These are phyloP conservation scores for Eciton burchellii DNA, from an alignment of 1,140 invertebrate species.

Conservation along the genomic window DNA sequence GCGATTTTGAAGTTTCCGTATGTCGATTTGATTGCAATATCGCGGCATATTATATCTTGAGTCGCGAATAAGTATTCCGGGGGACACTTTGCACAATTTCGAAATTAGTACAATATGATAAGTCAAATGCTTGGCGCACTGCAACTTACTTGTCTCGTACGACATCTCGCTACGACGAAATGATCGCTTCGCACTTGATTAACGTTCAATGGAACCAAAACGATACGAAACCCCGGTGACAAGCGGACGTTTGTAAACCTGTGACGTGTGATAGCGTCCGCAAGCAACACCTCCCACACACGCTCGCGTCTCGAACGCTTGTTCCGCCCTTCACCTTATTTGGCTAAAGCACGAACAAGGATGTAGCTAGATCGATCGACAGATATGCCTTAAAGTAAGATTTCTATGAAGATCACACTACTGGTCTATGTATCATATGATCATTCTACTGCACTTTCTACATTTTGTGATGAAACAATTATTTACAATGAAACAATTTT, in stretches of 20 bases:
- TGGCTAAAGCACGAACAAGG: constrained; percentile 70
- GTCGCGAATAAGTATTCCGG: no score
- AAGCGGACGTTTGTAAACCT: constrained; percentile 35
- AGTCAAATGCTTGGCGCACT: neutral
- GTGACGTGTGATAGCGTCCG: constrained; percentile 61
- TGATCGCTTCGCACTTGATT: constrained; percentile 53
- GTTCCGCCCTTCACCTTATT: constrained; percentile 82
- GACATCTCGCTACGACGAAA: constrained; percentile 73
- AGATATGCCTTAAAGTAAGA: neutral
- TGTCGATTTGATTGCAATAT: neutral
- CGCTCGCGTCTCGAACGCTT: constrained; percentile 67
- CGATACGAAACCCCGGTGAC: constrained; percentile 37
- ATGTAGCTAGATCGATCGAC: constrained; percentile 21
- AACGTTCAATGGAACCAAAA: constrained; percentile 53
- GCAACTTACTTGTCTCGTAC: constrained; percentile 80
- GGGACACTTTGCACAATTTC: constrained; percentile 22
- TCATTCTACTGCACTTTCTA: no score
- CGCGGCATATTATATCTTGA: constrained; percentile 57
- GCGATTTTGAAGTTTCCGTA: neutral
- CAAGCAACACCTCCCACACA: constrained; percentile 46
- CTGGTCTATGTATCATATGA: no score
- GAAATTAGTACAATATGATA: constrained; percentile 10
- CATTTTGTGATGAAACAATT: no score
- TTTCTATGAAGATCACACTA: neutral
- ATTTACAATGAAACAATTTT: no score